These are phyloP conservation scores for Carapus acus DNA, from an alignment of 2,797 vertebrate genomes.

Conservation along the genomic window DNA sequence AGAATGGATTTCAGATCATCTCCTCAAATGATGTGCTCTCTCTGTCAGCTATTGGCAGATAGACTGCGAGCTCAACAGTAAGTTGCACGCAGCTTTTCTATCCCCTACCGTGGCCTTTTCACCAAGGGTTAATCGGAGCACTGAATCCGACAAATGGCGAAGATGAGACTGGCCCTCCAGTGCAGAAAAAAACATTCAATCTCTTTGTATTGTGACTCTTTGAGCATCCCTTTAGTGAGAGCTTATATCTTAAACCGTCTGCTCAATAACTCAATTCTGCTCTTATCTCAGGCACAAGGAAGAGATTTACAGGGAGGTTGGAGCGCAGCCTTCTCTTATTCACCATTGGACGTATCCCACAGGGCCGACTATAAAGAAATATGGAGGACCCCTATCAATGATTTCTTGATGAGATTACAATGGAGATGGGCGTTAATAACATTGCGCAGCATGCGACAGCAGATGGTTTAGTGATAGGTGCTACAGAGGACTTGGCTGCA, in stretches of 20 bases:
- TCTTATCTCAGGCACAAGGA: conserved; percentile 63
- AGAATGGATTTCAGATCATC: not conserved
- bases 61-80: not conserved
- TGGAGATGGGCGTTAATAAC: conserved; percentile 55
- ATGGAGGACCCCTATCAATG: conserved; percentile 40
- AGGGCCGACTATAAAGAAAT: conserved; percentile 52
- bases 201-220: conserved; percentile 41
- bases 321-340: conserved; percentile 39
- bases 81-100: not conserved
- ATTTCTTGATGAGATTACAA: conserved; percentile 61
- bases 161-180: conserved; percentile 13
- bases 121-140: conserved; percentile 33
- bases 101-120: conserved; percentile 11
- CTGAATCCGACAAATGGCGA: conserved; percentile 26
- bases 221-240: conserved; percentile 51
- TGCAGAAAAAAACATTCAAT: conserved; percentile 51
- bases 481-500: conserved; percentile 34
- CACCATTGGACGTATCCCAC: conserved; percentile 30
- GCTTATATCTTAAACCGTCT: conserved; percentile 69
- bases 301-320: conserved; percentile 63
- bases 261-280: conserved; percentile 71
- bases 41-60: not conserved
- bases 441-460: conserved; percentile 25
- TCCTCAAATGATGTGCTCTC: not conserved
- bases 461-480: conserved; percentile 55